Evolutionary conservation across 2,113 vertebrate genomes (phyloP), one percentile per base, ranked within the genome.

Genomic region (Odocoileus hemionus): DNA sequence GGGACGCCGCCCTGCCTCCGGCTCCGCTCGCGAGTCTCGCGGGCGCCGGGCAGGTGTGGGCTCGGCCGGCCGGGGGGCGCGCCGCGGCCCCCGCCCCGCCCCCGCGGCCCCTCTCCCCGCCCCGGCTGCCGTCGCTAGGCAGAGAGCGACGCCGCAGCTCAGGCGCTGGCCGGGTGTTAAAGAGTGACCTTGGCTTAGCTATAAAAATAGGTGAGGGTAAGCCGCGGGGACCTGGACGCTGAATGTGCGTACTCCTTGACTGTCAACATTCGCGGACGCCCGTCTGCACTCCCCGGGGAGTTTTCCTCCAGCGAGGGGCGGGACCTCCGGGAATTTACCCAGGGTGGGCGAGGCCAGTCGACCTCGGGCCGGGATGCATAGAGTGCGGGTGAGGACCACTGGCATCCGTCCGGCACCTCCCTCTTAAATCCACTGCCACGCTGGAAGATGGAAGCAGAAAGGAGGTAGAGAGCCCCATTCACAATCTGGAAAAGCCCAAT

Each of bases 161-260:
- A 19, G 61, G 70, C 39, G 2, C 6, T 0, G 45, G 45, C 45
- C 58, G 0, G 25, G 93, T 4, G 52, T 96, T 93, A 86, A 55
- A 85, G 91, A 86, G 91, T 96, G 97, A 98, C 98, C 96, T 98
- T 97, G 98, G 97, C 93, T 97, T 91, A 95, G 86, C 4, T 64
- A 28, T 54, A 52, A 45, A 91, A 96, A 92, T 92, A 97, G 97
- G 50, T 8, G 89, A 84, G 89, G 10, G 67, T 52, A 30, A 95
- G 94, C 98, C 9, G 76, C 70, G 39, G 82, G 91, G 83, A 80
- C 89, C 2, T 1, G 15, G 30, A 55, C 60, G 91, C 91, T 0
- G 21, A 21, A 6, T 12, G 12, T 61, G 91, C 85, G 57, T 14
- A 0, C 6, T 33, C 84, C 74, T 70, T 50, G 55, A 26, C 21